Evolutionary conservation across 2,797 vertebrate species (phyloP).

Genomic region (Phoxinus dragarum): DNA sequence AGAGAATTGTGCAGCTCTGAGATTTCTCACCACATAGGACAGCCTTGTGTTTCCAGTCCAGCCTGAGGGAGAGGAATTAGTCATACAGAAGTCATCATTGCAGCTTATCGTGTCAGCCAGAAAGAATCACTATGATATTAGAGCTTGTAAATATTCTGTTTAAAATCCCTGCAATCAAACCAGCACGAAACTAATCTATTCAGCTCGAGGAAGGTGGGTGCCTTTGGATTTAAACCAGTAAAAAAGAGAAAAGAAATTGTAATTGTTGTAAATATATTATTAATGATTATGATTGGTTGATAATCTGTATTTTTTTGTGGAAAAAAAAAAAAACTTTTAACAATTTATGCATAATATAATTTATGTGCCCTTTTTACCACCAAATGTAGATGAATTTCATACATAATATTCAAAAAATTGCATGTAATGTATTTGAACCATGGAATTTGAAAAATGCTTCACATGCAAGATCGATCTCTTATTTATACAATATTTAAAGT

Average conservation of each 20-base stretch:
- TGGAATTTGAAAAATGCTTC: background rate
- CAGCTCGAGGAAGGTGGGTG: slow-evolving; percentile 24
- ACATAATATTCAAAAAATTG: background rate
- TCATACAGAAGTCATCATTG: slow-evolving; percentile 24
- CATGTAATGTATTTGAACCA: background rate
- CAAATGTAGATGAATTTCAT: slow-evolving; percentile 1
- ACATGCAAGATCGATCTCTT: background rate
- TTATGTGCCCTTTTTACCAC: background rate
- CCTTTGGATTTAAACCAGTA: background rate
- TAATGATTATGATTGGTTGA: slow-evolving; percentile 9
- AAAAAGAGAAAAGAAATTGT: background rate
- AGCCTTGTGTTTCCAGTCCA: slow-evolving; percentile 25
- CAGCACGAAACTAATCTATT: slow-evolving; percentile 13
- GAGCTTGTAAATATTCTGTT: slow-evolving; percentile 33
- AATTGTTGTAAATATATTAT: background rate
- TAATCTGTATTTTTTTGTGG: background rate
- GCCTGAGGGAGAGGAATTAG: slow-evolving; percentile 30
- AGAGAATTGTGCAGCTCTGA: background rate
- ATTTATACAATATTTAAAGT: slow-evolving; percentile 4
- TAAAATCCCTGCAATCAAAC: slow-evolving; percentile 14
- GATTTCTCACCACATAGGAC: slow-evolving; percentile 9
- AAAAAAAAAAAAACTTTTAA: background rate
- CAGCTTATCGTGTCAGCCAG: slow-evolving; percentile 26
- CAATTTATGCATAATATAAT: background rate
- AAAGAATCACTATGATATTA: slow-evolving; percentile 25